Evolutionary conservation across 2,888 invertebrate genomes (phyloP).

Genomic region (Lamproptera curius): DNA sequence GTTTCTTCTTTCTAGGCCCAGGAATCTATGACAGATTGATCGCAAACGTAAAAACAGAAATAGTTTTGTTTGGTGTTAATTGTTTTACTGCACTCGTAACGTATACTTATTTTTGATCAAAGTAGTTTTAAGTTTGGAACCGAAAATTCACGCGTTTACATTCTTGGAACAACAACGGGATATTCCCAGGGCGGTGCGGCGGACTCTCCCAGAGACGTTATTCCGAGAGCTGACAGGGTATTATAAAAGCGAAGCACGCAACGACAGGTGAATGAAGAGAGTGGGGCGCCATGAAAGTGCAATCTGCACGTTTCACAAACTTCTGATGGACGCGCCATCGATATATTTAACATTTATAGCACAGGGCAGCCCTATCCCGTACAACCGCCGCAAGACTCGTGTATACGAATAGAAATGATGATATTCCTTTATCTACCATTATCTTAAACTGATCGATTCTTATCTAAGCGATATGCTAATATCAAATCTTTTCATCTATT

Average conservation of each 20-base stretch:
- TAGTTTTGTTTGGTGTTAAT: no score
- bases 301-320: slow-evolving; percentile 9
- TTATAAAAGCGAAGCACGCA: slow-evolving; percentile 18
- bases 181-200: slow-evolving; percentile 16
- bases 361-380: not conserved
- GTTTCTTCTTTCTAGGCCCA: no score
- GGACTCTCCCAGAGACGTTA: slow-evolving; percentile 12
- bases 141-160: slow-evolving; percentile 4
- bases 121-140: slow-evolving; percentile 7
- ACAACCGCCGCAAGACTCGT: not conserved
- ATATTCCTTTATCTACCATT: slow-evolving; percentile 13
- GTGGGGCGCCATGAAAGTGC: slow-evolving; percentile 12
- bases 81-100: no score
- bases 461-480: slow-evolving; percentile 18
- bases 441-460: slow-evolving; percentile 19
- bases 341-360: not conserved
- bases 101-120: no score
- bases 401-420: slow-evolving; percentile 5
- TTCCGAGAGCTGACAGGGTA: slow-evolving; percentile 14
- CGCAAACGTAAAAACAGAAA: no score
- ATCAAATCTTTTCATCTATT: slow-evolving; percentile 16
- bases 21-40: no score
- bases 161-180: slow-evolving; percentile 15
- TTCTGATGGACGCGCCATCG: not conserved
- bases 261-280: slow-evolving; percentile 12